Evolutionary conservation across 1,140 invertebrate species (phyloP).

Genomic region (Drosophila murphyi): DNA sequence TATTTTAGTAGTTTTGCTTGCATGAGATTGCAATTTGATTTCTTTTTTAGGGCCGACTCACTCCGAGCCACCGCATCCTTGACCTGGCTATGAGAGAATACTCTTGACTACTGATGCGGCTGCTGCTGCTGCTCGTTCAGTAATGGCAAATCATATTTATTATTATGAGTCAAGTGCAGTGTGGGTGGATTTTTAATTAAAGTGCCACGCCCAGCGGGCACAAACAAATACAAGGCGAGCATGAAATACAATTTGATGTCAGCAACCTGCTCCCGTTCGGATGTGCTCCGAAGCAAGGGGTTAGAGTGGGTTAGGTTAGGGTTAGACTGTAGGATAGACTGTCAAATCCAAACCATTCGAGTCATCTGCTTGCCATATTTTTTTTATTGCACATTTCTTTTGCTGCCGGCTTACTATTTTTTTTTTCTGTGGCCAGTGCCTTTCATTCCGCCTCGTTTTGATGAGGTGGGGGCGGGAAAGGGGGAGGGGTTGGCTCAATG

Average conservation of each 20-base stretch:
- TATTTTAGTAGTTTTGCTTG: background rate
- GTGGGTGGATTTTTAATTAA: constrained; percentile 51
- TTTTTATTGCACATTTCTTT: constrained; percentile 36
- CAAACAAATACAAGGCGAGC: constrained; percentile 28
- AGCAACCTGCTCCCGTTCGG: constrained; percentile 8
- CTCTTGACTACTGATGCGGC: background rate
- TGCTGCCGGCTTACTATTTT: constrained; percentile 43
- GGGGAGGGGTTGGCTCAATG: constrained; percentile 36
- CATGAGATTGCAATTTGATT: background rate
- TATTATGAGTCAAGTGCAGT: constrained; percentile 44
- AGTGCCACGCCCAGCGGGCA: constrained; percentile 46
- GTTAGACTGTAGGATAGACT: constrained; percentile 9
- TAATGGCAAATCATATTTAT: constrained; percentile 49
- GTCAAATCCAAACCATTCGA: constrained; percentile 41
- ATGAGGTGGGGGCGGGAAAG: background rate
- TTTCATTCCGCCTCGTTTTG: constrained; percentile 9
- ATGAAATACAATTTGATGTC: constrained; percentile 33
- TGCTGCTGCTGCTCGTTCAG: background rate
- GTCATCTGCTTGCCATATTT: constrained; percentile 44
- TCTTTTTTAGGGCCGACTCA: background rate
- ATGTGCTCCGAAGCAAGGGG: background rate
- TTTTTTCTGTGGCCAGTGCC: constrained; percentile 20
- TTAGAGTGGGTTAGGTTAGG: background rate
- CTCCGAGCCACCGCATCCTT: background rate
- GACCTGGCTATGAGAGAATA: constrained; percentile 1